A percentile compares a stretch with the other conserved stretches of the same genome.
Evolutionary conservation across 2,113 vertebrate species (phyloP).

Genomic region (Callocephalon fimbriatum): DNA sequence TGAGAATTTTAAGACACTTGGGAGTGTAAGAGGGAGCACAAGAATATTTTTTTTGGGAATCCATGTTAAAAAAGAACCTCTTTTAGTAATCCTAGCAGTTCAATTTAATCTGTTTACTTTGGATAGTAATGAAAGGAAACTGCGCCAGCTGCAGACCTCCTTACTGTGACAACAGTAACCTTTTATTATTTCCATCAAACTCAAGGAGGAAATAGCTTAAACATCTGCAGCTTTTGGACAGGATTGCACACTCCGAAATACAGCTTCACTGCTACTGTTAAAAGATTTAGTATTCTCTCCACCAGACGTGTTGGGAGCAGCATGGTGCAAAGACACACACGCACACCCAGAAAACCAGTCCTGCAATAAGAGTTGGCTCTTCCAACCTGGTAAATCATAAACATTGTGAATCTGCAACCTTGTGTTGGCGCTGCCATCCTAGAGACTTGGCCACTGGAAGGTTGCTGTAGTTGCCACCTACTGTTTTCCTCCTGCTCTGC

Average conservation of each 20-base stretch:
- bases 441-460: background rate
- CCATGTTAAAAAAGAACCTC: slow-evolving; percentile 63
- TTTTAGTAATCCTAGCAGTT: slow-evolving; percentile 73
- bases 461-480: background rate
- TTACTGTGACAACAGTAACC: slow-evolving; percentile 82
- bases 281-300: slow-evolving; percentile 67
- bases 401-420: background rate
- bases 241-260: slow-evolving; percentile 61
- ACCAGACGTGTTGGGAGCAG: slow-evolving; percentile 53
- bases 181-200: slow-evolving; percentile 82
- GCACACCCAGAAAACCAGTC: background rate
- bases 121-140: slow-evolving; percentile 81
- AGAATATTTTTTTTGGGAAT: background rate
- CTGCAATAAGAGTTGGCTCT: background rate
- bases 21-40: background rate
- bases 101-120: slow-evolving; percentile 80
- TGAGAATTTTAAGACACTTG: background rate
- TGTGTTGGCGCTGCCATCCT: background rate
- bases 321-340: background rate
- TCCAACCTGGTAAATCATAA: background rate
- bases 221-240: slow-evolving; percentile 79
- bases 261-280: slow-evolving; percentile 72
- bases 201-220: slow-evolving; percentile 82
- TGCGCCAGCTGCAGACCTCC: slow-evolving; percentile 81
- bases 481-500: background rate